Evolutionary conservation across 2,888 invertebrate species (phyloP), one percentile per base, ranked within the genome.

Genomic region (Caradrina kadenii): DNA sequence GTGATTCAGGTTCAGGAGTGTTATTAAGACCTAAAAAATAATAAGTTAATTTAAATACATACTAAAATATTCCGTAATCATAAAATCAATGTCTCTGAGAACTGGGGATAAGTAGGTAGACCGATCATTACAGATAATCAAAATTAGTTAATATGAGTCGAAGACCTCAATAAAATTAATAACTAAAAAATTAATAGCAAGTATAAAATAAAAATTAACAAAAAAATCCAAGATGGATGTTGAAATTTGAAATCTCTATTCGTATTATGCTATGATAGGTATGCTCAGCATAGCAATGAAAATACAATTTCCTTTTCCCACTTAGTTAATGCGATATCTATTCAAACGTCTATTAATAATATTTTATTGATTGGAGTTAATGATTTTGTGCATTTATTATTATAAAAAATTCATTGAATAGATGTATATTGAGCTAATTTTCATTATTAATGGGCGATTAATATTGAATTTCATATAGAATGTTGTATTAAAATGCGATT

Each of bases 381-480:
- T 89, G 89, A 91, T 90, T 91, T 84, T 87, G 84, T 90, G 87
- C 89, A 89, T 92, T 88, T 88, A 89, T 88, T 89, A 90, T 88
- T 91, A 89, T 85, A 88, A 90, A 90, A 91, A 87, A 86, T 49
- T 88, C 81, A 87, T 87, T 86, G 88, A 84, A 90, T 88, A 86
- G 87, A 85, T 89, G 88, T 88, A 90, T 92, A 92, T 92, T 87
- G 89, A 87, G 90, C 92, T 93, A 93, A 94, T 95, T 94, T 89
- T 89, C 87, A 86, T 90, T 92, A 93, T 92, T 91, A 94, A 94
- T 91, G 89, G 91, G 77, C 93, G 81, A 94, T 95, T 93, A 93
- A 92, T 90, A 94, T 95, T 92, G 92, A 91, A 93, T 95, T 93
- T 94, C 94, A 93, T 93, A 89, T 90, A 83, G 86, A 89, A 88